Evolutionary conservation across 2,797 vertebrate species (phyloP).

Genomic region (Lerista edwardsae): DNA sequence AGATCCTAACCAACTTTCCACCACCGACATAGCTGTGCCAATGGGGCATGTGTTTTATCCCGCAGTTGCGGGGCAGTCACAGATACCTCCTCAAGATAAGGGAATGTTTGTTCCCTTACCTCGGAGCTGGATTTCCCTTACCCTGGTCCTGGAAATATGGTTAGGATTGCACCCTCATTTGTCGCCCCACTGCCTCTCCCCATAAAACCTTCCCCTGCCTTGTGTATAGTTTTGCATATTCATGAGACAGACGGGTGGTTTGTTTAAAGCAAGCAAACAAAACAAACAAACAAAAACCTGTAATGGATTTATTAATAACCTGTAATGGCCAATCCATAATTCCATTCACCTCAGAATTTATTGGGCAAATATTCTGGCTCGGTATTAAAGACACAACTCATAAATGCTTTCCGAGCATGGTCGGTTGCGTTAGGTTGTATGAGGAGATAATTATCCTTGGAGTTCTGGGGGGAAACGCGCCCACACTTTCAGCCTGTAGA

Average conservation of each 20-base stretch:
- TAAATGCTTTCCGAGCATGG: constrained; percentile 50
- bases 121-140: too few relatives aligned
- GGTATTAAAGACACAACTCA: constrained; percentile 76
- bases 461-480: not conserved
- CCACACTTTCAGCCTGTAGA: constrained; percentile 12
- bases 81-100: too few relatives aligned
- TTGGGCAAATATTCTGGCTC: constrained; percentile 67
- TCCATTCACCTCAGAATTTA: constrained; percentile 72
- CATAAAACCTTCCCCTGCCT: constrained; percentile 5
- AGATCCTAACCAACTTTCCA: too few relatives aligned
- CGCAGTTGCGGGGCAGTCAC: too few relatives aligned
- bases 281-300: not conserved
- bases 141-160: too few relatives aligned
- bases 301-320: constrained; percentile 73
- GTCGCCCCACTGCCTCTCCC: not conserved
- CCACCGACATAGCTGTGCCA: too few relatives aligned
- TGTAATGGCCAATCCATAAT: constrained; percentile 69
- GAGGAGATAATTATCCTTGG: constrained; percentile 37
- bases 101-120: too few relatives aligned
- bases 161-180: too few relatives aligned
- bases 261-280: too few relatives aligned
- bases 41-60: too few relatives aligned
- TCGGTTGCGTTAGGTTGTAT: constrained; percentile 30
- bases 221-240: not conserved
- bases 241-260: constrained; percentile 30